Evolutionary conservation across 1,140 invertebrate genomes (phyloP), one percentile per base, ranked within the genome.

Genomic region (Delia radicum): DNA sequence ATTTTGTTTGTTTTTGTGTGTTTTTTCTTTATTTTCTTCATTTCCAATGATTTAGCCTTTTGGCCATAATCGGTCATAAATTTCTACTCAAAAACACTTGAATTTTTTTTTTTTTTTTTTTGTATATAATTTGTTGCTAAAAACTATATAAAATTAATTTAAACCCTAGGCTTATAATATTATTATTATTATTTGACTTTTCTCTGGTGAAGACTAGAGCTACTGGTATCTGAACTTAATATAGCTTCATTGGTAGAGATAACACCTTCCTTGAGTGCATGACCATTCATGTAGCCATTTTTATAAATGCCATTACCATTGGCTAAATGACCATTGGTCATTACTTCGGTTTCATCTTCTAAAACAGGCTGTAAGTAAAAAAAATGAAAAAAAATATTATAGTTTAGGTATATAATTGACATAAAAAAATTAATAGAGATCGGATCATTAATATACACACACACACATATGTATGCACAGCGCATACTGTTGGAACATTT

Each of bases 341-440:
- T 80, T 79, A 67, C 48, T 21, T 55, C 48, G 18, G 77, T 78
- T 77, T 87, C 85, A 76, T 87, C 85, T 42, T 88, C 87, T 76
- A 88, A 75, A 24, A 88, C 85, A 73, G 87, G 87, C 88, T 89
- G 79, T n/a, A 85, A 87, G 37, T 65, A 61, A 15, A 75, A 62
- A 73, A 67, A 21, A 77, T 74, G 27, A 15, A 71, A 27, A 72
- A 46, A 77, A 42, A 31, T 10, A 15, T 10, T 5, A 10, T 42
- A n/a, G n/a, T n/a, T n/a, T n/a, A n/a, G n/a, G n/a, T n/a, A n/a
- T n/a, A n/a, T n/a, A n/a, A n/a, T n/a, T n/a, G n/a, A n/a, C n/a
- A n/a, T n/a, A n/a, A n/a, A n/a, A n/a, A n/a, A n/a, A n/a, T n/a
- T n/a, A n/a, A n/a, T n/a, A n/a, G n/a, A n/a, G n/a, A n/a, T n/a